Evolutionary conservation across 2,888 invertebrate genomes (phyloP), one percentile per base, ranked within the genome.

Genomic region (Agonopterix arenella): DNA sequence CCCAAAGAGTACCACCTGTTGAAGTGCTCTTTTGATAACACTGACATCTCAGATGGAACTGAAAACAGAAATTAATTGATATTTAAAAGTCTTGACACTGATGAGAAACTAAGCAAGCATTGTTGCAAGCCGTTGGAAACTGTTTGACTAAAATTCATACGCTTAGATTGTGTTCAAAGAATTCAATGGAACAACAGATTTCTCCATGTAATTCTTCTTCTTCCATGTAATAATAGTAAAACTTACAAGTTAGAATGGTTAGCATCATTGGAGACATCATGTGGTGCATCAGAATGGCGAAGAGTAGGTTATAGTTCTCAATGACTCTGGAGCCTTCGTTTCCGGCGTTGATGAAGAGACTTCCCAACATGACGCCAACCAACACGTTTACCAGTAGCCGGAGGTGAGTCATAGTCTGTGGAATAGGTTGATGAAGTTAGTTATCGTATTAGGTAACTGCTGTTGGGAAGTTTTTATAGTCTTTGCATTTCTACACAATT

Each of bases 221-320:
- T n/a, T n/a, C n/a, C 8, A 40, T 10, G n/a, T n/a, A 28, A 28
- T 28, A 28, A 28, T 28, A 18, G 28, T 7, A n/a, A 28, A 44
- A 90, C 94, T 91, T 83, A 96, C 96, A 96, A 9, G 96, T 96
- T 37, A 96, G 90, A 54, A 96, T 94, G 0, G 96, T 96, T 13
- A 96, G 88, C 96, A 96, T 96, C 95, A 96, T 96, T 0, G 96
- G 94, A 1, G 95, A 94, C 94, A 96, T 95, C 90, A 96, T 97
- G 66, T 97, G 95, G 79, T 98, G 98, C 90, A 98, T 95, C 52
- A 98, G 90, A 62, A 97, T 95, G 37, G 97, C 95, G 80, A 98
- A 98, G 8, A 98, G 85, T 53, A 97, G 91, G 81, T 96, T 96
- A 66, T 96, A 96, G 77, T 96, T 96, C 66, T 95, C 95, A 47